Evolutionary conservation across 2,113 vertebrate species (phyloP).

Genomic region (Nannobrachium achirus): DNA sequence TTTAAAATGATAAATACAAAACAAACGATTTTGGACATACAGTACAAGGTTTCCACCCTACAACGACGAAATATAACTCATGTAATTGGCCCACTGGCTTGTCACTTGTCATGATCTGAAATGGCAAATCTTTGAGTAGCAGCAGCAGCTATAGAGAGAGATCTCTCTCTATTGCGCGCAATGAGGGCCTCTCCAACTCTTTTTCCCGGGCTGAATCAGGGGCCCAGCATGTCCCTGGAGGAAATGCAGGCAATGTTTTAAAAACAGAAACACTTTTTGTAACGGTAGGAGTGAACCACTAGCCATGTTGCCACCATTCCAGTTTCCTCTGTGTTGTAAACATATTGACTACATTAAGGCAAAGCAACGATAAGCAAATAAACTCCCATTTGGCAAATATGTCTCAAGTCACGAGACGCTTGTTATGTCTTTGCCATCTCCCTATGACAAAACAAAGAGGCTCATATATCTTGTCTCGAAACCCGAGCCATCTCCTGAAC

Average conservation of each 20-base stretch:
- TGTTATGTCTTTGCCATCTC: constrained; percentile 12
- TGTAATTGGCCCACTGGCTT: no score
- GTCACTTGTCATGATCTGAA: no score
- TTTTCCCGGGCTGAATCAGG: no score
- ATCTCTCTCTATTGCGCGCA: no score
- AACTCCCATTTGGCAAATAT: not conserved
- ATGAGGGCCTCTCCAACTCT: no score
- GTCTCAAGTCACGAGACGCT: not conserved
- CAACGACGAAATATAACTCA: no score
- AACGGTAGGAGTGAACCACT: not conserved
- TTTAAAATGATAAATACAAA: no score
- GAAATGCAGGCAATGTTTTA: constrained; percentile 3
- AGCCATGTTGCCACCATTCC: not conserved
- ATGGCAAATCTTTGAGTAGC: no score
- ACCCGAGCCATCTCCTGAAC: constrained; percentile 31
- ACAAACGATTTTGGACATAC: no score
- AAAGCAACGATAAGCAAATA: not conserved
- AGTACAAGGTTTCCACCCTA: no score
- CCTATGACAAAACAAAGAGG: constrained; percentile 10
- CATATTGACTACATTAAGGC: constrained; percentile 10
- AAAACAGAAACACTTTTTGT: not conserved
- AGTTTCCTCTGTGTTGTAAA: not conserved
- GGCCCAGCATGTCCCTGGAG: no score
- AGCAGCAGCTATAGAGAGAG: no score
- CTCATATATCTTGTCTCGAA: constrained; percentile 40